Base-by-base conservation (phyloP, 2,797 vertebrate species). In the Acrossocheilus wenchowensis region DNA sequence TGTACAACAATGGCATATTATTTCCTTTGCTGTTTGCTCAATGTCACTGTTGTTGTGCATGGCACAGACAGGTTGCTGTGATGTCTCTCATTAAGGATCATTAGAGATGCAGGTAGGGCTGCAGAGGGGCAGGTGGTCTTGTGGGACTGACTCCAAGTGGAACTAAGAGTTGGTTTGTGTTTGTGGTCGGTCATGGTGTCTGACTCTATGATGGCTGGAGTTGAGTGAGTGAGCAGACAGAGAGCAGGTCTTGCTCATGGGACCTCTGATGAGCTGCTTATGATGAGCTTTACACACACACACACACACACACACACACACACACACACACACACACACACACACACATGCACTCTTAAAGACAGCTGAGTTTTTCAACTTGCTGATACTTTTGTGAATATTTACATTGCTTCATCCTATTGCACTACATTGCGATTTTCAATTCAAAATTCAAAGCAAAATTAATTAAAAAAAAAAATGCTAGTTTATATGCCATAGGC, bases 201-300 rank as follows among this genome's bases (percentile, higher is more conserved):
- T 90, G 84, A 88, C 78, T 90, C 87, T 92, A 87, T 95, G 93
- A 94, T 90, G 90, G 91, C 88, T 91, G 83, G 62, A 91, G 91
- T 89, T 91, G 93, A 91, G 92, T 92, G 93, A 93, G 92, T 92
- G 90, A 94, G 91, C 90, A 93, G 93, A 87, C 79, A 45, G 88
- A 89, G 89, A 92, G 91, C 90, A 91, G 93, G 92, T 94, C 75
- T 82, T 88, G 82, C 86, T 85, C 87, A 82, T 80, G 83, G 87
- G 88, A 88, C 71, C 81, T 78, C 73, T 90, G 89, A 91, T 84
- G 87, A 86, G 81, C 60, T 68, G 73, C 60, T 77, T 77, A 83
- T 72, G 54, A 80, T 52, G 39, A 60, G 26, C 14, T 48, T 39
- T 6, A 78, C 26, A 74, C 74, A 64, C 45, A 66, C 74, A 54